Base-by-base conservation (phyloP, 1,140 invertebrate species). In the Drosophila nebulosa region DNA sequence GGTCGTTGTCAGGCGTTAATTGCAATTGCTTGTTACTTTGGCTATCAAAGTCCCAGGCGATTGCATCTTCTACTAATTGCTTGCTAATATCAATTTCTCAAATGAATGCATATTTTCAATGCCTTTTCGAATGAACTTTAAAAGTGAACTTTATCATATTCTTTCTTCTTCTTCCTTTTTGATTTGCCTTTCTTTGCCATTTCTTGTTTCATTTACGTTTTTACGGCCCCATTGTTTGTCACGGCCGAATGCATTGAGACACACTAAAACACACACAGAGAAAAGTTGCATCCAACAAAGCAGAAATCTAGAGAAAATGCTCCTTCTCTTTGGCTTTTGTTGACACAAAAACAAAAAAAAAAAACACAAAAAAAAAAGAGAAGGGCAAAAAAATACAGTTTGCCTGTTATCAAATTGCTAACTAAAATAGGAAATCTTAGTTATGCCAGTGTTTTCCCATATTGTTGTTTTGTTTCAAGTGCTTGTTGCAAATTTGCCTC, bases 371-470 rank as follows among this genome's bases (percentile, higher is more conserved):
- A 59, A 75, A 68, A 64, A 72, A 72, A 72, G 59, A 55, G 69
- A 24, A n/a, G n/a, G n/a, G n/a, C n/a, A n/a, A 36, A 60, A 53
- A 53, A 27, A 53, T 53, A 18, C 35, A 24, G 14, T 74, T 74
- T 86, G 78, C 66, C 56, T 58, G 46, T 71, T 75, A 81, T 88
- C 70, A 86, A 86, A 88, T 86, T 88, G 78, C 78, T 78, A 85
- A 85, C 83, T 86, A 74, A 88, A 86, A 88, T 78, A 88, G 74
- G 64, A 86, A 88, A 86, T 86, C 81, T 88, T 86, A 78, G 78
- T 86, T 86, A 78, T 86, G 78, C 81, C 65, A 63, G 63, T 74
- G 74, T 65, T 60, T 42, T 16, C 21, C 39, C 3, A 46, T 21
- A 21, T 46, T 21, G 18, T 18, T 21, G 16, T 21, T n/a, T 4